Evolutionary conservation across 2,888 invertebrate species (phyloP).

Genomic region (Orthosia gothica): DNA sequence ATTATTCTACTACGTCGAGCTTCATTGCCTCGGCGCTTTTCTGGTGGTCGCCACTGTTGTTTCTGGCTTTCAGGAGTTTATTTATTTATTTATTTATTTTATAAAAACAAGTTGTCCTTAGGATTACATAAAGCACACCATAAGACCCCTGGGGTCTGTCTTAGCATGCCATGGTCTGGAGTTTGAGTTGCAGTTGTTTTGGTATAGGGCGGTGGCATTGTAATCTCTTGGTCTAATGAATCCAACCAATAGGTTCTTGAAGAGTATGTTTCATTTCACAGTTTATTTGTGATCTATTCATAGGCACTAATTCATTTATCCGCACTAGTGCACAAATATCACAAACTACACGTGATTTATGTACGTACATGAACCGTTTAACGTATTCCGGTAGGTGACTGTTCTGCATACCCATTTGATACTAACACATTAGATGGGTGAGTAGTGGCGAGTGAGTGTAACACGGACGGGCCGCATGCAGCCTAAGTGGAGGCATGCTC

Average conservation of each 20-base stretch:
- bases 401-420: conserved; percentile 53
- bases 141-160: too few species aligned
- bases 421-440: conserved; percentile 66
- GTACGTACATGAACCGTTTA: conserved; percentile 39
- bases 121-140: too few species aligned
- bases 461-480: conserved; percentile 66
- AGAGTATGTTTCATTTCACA: conserved; percentile 9
- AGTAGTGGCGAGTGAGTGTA: conserved; percentile 66
- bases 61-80: too few species aligned
- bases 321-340: conserved; percentile 39
- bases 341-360: conserved; percentile 37
- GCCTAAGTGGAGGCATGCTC: conserved; percentile 74
- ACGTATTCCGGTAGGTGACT: conserved; percentile 21
- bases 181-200: too few species aligned
- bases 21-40: too few species aligned
- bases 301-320: conserved; percentile 39
- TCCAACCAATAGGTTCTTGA: conserved; percentile 8
- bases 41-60: too few species aligned
- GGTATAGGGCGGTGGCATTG: too few species aligned
- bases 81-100: too few species aligned
- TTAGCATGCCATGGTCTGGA: too few species aligned
- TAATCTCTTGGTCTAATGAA: not conserved
- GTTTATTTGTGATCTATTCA: conserved; percentile 27
- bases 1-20: too few species aligned
- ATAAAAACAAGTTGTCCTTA: too few species aligned